Percentiles rank a stretch among this genome's conserved stretches.
Evolutionary conservation across 1,140 invertebrate genomes (phyloP).

Genomic region (Dufourea novaeangliae): DNA sequence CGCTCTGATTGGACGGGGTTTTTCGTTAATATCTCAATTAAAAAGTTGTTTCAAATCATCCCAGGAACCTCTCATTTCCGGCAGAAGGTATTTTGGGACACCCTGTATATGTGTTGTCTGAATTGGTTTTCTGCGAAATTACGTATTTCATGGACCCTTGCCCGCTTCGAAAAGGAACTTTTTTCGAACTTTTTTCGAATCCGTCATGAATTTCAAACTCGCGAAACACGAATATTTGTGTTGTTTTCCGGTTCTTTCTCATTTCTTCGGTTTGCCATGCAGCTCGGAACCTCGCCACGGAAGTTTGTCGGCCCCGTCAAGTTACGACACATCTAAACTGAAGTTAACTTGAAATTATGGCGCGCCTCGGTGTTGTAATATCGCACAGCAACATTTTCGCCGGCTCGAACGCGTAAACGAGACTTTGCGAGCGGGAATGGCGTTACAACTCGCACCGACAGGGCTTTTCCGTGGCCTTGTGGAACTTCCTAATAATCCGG

Average conservation of each 20-base stretch:
- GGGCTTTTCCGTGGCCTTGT: neutral
- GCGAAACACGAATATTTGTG: no score
- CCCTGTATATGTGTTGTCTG: no score
- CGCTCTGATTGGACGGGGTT: no score
- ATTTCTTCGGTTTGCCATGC: neutral
- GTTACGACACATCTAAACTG: conserved; percentile 30
- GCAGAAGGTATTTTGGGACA: no score
- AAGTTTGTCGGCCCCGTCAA: conserved; percentile 4
- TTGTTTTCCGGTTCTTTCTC: neutral
- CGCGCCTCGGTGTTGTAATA: conserved; percentile 29
- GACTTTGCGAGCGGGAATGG: conserved; percentile 5
- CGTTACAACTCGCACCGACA: neutral
- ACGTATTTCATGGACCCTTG: no score
- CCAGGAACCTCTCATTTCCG: no score
- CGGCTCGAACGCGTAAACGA: conserved; percentile 14
- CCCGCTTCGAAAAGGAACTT: no score
- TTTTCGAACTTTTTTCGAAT: no score
- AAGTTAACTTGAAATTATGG: conserved; percentile 33
- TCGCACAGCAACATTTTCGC: conserved; percentile 34
- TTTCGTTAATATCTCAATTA: no score
- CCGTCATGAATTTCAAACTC: no score
- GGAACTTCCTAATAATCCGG: neutral
- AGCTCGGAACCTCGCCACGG: neutral
- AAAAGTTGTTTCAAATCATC: no score
- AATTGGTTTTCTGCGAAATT: no score